Evolutionary conservation across 2,113 vertebrate genomes (phyloP).

Genomic region (Ciconia boyciana): DNA sequence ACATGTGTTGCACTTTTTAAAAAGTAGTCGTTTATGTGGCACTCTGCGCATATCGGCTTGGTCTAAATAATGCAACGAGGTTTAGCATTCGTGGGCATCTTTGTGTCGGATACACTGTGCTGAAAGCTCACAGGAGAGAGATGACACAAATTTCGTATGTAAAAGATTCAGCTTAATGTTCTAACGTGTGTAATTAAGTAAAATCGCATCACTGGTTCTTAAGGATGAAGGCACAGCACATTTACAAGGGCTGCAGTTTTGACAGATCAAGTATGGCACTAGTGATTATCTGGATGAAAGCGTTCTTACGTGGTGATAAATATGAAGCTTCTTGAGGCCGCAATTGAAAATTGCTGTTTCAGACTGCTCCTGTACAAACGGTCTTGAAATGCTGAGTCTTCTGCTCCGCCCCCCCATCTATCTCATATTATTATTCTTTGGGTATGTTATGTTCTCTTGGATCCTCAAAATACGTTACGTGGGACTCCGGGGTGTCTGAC

Average conservation of each 20-base stretch:
- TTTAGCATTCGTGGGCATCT: not conserved
- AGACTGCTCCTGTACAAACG: not conserved
- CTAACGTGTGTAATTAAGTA: not conserved
- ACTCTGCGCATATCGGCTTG: not conserved
- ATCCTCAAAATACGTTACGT: no score
- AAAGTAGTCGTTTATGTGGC: not conserved
- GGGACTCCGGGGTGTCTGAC: not conserved
- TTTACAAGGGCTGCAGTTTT: not conserved
- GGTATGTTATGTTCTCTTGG: not conserved
- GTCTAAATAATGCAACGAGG: not conserved
- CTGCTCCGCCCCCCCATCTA: not conserved
- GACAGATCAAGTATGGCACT: not conserved
- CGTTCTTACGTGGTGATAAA: accelerated
- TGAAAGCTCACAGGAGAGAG: not conserved
- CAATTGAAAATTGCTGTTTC: not conserved
- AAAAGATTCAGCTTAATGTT: not conserved
- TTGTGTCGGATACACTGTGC: not conserved
- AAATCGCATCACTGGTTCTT: not conserved
- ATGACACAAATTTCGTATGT: accelerated
- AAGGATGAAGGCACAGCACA: not conserved
- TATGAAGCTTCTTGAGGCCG: not conserved
- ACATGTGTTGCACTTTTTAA: not conserved
- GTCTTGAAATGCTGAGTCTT: not conserved
- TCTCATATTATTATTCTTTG: not conserved
- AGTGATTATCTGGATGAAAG: accelerated